Evolutionary conservation across 1,140 invertebrate genomes (phyloP).

Genomic region (Drosophila murphyi): DNA sequence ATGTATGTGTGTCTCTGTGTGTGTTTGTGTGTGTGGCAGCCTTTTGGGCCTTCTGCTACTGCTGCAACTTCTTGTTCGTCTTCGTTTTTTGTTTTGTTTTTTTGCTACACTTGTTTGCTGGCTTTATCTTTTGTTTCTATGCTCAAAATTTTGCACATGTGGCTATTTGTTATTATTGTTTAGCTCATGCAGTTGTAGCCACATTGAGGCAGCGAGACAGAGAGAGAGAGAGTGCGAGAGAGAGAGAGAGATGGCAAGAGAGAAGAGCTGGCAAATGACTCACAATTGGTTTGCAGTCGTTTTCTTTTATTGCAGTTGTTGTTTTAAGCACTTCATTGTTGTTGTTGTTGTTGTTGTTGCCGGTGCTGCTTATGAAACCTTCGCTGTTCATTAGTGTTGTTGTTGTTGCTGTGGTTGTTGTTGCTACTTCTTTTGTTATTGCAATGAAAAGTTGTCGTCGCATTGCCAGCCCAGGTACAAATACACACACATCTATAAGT

Average conservation of each 20-base stretch:
- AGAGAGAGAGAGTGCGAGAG: background rate
- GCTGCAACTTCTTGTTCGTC: constrained; percentile 21
- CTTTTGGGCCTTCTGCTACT: background rate
- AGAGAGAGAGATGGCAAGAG: background rate
- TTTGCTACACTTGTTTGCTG: constrained; percentile 71
- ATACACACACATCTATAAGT: constrained; percentile 47
- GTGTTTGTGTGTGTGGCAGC: constrained; percentile 2
- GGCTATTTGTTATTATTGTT: constrained; percentile 61
- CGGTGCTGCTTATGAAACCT: constrained; percentile 75
- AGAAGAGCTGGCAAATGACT: constrained; percentile 67
- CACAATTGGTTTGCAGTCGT: constrained; percentile 70
- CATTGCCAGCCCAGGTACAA: constrained; percentile 74
- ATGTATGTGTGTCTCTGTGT: constrained; percentile 1
- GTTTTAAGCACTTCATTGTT: constrained; percentile 67
- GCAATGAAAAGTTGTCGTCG: constrained; percentile 60
- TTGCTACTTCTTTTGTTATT: constrained; percentile 51
- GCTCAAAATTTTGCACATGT: constrained; percentile 81
- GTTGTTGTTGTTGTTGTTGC: constrained; percentile 34
- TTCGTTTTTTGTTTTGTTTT: constrained; percentile 50
- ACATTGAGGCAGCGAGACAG: background rate
- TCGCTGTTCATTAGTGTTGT: constrained; percentile 52
- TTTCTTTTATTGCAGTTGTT: constrained; percentile 62
- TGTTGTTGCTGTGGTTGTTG: constrained; percentile 47
- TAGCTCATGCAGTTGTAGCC: constrained; percentile 46
- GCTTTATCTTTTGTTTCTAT: constrained; percentile 79